Base-by-base conservation (phyloP, 92 coral and sea anemone species). In the Micromussa lordhowensis region DNA sequence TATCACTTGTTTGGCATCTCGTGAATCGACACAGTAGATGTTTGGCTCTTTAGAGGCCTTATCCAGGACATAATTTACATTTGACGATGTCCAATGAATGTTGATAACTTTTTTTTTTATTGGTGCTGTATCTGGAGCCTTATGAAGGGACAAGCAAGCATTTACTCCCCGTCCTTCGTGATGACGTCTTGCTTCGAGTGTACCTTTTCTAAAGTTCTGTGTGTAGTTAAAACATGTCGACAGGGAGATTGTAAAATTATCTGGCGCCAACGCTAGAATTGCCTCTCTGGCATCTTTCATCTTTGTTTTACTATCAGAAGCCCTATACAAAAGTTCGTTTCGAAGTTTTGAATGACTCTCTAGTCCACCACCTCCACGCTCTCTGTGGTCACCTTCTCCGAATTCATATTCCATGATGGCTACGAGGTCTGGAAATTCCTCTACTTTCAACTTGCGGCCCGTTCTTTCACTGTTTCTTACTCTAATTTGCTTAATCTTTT, bases 211-310 rank as follows among this genome's bases (percentile, higher is more conserved):
- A 69, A 48, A 87, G 75, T 91, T 91, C 54, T 91, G 91, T 12
- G 94, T 87, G 19, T 54, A 91, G 54, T 91, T 91, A 68, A 87
- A 91, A 63, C 94, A 91, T 1, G 88, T 77, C 3, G 91, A 87
- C 49, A 91, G 35, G 79, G 75, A 59, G 63, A 82, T 91, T 31
- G 57, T 66, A 72, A 87, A 91, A 17, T 78, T 75, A 16, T 82
- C 86, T 29, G 88, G 86, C 29, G 84, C 85, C 73, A 91, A 29
- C 3, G 93, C 93, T 85, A 91, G 18, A 26, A 91, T 81, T 40
- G 90, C 74, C 66, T 91, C 87, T 82, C 85, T 73, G 2, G 93
- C 93, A 86, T 91, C 91, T 77, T 86, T 82, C 85, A 91, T 86
- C 24, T 82, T 81, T 22, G 91, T 91, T 71, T 82, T 91, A 58